Conservation (phyloP, 2,888 invertebrate species). For the Eretmocerus hayati region DNA sequence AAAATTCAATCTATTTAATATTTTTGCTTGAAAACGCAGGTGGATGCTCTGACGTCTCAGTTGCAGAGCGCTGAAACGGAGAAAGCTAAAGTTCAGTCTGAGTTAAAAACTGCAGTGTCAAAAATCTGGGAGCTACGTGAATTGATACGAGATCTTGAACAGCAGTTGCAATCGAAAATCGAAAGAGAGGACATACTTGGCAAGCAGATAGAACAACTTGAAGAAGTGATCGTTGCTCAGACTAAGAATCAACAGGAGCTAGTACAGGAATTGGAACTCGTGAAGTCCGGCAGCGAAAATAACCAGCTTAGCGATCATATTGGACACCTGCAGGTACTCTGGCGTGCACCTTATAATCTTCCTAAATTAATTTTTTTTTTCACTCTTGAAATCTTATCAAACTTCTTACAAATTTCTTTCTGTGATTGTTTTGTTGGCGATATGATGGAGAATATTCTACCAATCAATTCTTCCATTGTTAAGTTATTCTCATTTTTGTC, state of each 20-base stretch:
- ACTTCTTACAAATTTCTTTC: too few relatives aligned
- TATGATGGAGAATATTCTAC: too few relatives aligned
- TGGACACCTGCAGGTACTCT: slow-evolving; percentile 46
- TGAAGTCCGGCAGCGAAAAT: slow-evolving; percentile 47
- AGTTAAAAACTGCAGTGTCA: slow-evolving; percentile 68
- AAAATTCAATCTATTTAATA: neutral
- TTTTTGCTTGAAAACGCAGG: slow-evolving; percentile 48
- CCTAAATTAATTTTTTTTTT: too few relatives aligned
- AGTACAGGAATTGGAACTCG: slow-evolving; percentile 51
- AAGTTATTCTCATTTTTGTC: too few relatives aligned
- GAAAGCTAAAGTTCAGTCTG: slow-evolving; percentile 61
- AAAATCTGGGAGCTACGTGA: slow-evolving; percentile 69
- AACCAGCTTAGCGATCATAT: slow-evolving; percentile 48
- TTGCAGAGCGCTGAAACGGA: slow-evolving; percentile 62
- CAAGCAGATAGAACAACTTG: slow-evolving; percentile 54
- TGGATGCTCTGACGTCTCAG: slow-evolving; percentile 72
- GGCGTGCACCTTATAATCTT: too few relatives aligned
- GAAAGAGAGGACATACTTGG: slow-evolving; percentile 57
- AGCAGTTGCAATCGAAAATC: slow-evolving; percentile 63
- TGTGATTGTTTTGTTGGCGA: too few relatives aligned
- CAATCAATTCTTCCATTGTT: too few relatives aligned
- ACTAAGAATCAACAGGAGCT: slow-evolving; percentile 53
- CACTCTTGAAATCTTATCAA: too few relatives aligned
- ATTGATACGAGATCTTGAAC: slow-evolving; percentile 70
- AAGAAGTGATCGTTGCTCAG: slow-evolving; percentile 52